Evolutionary conservation across 1,140 invertebrate species (phyloP).

Genomic region (Anoplolepis gracilipes): DNA sequence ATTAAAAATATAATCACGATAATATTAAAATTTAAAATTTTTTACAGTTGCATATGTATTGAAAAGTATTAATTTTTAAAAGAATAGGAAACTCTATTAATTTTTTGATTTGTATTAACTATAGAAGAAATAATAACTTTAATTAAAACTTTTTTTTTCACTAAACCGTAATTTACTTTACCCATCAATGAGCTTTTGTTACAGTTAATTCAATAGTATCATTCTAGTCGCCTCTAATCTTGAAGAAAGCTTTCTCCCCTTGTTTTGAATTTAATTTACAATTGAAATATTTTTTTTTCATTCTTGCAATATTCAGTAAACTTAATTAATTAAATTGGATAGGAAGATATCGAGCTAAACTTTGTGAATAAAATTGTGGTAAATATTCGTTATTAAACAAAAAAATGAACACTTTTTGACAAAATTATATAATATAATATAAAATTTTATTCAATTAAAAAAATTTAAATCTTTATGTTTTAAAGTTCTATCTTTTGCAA

Average conservation of each 20-base stretch:
- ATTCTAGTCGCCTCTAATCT: not conserved
- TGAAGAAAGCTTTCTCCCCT: not conserved
- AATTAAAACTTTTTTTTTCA: not conserved
- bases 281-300: slow-evolving; percentile 10
- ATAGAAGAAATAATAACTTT: not conserved
- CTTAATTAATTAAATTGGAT: slow-evolving; percentile 22
- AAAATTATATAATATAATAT: not conserved
- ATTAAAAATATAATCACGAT: not conserved
- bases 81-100: not conserved
- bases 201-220: not conserved
- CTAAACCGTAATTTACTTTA: slow-evolving; percentile 1
- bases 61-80: not conserved
- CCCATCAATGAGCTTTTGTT: not conserved
- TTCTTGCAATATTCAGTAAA: not conserved
- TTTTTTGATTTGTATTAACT: not conserved
- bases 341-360: not conserved
- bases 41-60: not conserved
- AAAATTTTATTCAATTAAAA: not conserved
- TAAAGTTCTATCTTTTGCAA: not conserved
- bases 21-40: not conserved
- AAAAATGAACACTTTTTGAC: not conserved
- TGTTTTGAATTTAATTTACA: slow-evolving; percentile 4
- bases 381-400: not conserved
- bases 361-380: not conserved
- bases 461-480: not conserved